phyloP scores from a whole-genome alignment of 2,113 vertebrate species.

The Xiphorhynchus elegans region DNA sequence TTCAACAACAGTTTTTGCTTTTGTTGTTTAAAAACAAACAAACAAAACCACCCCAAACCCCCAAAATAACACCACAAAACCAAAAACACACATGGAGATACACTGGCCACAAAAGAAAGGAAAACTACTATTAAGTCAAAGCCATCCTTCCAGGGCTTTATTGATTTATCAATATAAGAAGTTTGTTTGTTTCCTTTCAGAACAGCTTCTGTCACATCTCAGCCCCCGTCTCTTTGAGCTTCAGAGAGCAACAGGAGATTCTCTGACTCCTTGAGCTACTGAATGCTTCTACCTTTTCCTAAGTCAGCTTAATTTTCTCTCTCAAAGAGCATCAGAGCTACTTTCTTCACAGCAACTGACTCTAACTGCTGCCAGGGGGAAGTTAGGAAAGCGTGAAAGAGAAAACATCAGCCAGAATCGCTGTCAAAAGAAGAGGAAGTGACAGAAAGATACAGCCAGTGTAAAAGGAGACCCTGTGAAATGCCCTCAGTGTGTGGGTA shows the following conservation, averaged over 20 bases:
- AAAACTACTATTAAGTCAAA: not conserved
- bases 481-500: accelerated
- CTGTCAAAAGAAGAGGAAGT: not conserved
- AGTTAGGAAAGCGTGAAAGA: not conserved
- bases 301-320: not conserved
- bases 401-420: not conserved
- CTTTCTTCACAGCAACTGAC: not conserved
- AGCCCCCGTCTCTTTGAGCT: not conserved
- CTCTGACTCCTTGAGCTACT: not conserved
- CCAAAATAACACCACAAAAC: not conserved
- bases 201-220: not conserved
- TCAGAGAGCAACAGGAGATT: not conserved
- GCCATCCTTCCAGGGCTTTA: not conserved
- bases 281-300: not conserved
- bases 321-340: not conserved
- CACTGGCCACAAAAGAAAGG: not conserved
- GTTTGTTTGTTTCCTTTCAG: not conserved
- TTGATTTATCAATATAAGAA: not conserved
- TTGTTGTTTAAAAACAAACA: not conserved
- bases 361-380: not conserved
- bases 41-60: not conserved
- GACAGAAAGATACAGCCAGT: accelerated
- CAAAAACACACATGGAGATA: not conserved
- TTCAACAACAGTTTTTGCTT: not conserved
- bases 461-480: not conserved